phyloP scores from a whole-genome alignment of 2,888 invertebrate species.

The Agriopis marginaria region DNA sequence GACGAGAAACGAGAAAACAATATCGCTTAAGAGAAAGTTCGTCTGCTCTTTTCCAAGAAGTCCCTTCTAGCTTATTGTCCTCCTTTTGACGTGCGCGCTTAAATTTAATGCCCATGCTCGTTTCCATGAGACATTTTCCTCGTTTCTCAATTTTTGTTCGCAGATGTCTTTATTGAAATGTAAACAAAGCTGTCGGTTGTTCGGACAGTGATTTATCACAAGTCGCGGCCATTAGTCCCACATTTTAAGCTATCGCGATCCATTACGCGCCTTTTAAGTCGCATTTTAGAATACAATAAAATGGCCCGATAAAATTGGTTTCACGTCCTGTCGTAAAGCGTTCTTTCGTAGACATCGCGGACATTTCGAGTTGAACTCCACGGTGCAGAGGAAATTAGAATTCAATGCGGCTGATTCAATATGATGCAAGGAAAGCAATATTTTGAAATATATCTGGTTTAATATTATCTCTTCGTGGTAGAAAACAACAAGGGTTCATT shows the following conservation, averaged over 20 bases:
- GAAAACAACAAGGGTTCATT: too few species aligned
- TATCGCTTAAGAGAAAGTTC: neutral
- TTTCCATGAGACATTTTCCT: too few species aligned
- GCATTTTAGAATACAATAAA: conserved; percentile 40
- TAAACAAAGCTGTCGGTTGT: conserved; percentile 37
- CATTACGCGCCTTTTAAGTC: conserved; percentile 37
- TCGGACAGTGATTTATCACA: conserved; percentile 44
- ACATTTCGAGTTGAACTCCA: conserved; percentile 12
- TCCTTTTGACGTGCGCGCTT: neutral
- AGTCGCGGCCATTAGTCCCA: conserved; percentile 27
- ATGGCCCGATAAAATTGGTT: conserved; percentile 37
- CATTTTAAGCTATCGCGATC: conserved; percentile 34
- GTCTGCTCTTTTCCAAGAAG: neutral
- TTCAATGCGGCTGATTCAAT: conserved; percentile 2
- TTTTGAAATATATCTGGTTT: too few species aligned
- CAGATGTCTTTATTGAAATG: conserved; percentile 27
- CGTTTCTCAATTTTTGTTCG: conserved; percentile 11
- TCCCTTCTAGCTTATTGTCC: neutral
- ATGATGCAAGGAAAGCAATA: neutral
- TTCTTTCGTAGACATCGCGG: conserved; percentile 30
- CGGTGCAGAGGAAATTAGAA: conserved; percentile 4
- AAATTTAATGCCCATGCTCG: conserved; percentile 2
- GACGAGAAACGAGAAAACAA: conserved; percentile 39
- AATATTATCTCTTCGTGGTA: too few species aligned
- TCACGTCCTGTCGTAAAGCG: conserved; percentile 39